These are phyloP conservation scores for Cyclura pinguis DNA, from an alignment of 2,797 vertebrate species.

Conservation along the genomic window DNA sequence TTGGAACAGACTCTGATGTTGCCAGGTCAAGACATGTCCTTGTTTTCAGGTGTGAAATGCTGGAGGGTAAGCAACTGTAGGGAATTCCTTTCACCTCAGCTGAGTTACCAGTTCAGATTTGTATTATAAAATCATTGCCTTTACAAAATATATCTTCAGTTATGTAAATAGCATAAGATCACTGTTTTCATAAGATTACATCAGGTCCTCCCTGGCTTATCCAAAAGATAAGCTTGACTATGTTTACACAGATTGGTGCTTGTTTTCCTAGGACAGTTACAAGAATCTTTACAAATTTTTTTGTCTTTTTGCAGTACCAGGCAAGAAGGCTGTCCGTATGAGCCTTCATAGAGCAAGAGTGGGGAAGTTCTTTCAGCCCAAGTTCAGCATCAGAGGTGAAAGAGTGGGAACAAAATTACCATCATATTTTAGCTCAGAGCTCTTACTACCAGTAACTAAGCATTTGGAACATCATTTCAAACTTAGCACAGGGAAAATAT, in stretches of 20 bases:
- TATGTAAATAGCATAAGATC: background rate
- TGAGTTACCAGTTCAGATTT: background rate
- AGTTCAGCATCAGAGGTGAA: no score
- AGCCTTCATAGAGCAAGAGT: background rate
- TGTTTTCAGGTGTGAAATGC: background rate
- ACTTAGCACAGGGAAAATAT: no score
- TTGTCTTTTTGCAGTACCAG: background rate
- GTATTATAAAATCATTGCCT: background rate
- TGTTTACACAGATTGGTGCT: background rate
- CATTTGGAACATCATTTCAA: no score
- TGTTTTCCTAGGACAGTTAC: background rate
- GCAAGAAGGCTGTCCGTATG: background rate
- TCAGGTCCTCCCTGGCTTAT: background rate
- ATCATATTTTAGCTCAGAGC: no score
- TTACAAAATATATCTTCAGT: background rate
- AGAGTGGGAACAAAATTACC: no score
- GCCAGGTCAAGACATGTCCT: background rate
- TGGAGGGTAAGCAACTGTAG: background rate
- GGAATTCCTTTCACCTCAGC: background rate
- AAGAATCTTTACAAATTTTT: background rate
- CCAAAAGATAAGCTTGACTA: background rate
- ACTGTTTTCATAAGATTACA: background rate
- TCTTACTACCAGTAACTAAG: no score
- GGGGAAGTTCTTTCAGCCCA: no score
- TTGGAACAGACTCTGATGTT: background rate